These are phyloP conservation scores for Notodonta dromedarius DNA, from an alignment of 2,888 invertebrate genomes.

Conservation along the genomic window DNA sequence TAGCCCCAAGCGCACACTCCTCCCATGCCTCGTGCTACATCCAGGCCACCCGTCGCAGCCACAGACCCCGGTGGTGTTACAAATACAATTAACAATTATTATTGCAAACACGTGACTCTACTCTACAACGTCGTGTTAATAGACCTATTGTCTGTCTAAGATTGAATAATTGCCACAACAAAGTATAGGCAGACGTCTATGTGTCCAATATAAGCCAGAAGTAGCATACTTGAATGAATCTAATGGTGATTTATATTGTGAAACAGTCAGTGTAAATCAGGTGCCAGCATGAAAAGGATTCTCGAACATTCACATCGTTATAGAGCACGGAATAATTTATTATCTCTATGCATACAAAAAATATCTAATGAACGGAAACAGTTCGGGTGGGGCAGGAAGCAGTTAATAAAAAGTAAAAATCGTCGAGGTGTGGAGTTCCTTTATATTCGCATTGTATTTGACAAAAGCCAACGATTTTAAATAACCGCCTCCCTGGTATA, in stretches of 20 bases:
- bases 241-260: neutral
- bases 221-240: conserved; percentile 2
- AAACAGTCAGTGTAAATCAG: conserved; percentile 3
- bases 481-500: conserved; percentile 67
- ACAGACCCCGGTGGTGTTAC: neutral
- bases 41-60: conserved; percentile 18
- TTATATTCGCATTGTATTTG: conserved; percentile 65
- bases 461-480: conserved; percentile 74
- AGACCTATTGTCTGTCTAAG: conserved; percentile 1
- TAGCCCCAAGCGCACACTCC: conserved; percentile 39
- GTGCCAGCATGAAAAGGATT: conserved; percentile 3
- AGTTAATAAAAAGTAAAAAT: conserved; percentile 66
- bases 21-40: conserved; percentile 46
- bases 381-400: conserved; percentile 66
- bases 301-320: conserved; percentile 2
- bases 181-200: neutral
- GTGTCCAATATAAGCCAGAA: neutral
- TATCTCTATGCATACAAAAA: conserved; percentile 29
- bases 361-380: conserved; percentile 54
- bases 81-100: conserved; percentile 41
- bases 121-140: conserved; percentile 5
- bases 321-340: conserved; percentile 4
- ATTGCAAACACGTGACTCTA: conserved; percentile 23
- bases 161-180: neutral
- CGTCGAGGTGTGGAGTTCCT: conserved; percentile 68